Base-by-base conservation (phyloP, 1,140 invertebrate species). In the Scaptomyza graminum region DNA sequence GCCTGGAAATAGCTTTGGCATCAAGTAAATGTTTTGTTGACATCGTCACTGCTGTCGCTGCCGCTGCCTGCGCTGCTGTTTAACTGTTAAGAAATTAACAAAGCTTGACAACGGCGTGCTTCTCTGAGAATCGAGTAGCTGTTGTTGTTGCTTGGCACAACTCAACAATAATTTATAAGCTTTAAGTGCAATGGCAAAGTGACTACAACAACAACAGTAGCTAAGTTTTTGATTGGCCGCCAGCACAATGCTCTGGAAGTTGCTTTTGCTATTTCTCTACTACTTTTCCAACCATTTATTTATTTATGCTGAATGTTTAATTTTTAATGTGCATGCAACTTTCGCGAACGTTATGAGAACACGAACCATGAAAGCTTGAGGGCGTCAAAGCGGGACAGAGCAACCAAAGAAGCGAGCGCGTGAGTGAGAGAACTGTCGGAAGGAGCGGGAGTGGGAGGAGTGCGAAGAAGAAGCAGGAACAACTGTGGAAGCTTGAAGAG, bases 311-410 rank as follows among this genome's bases (percentile, higher is more conserved):
- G 75, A 76, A 70, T 88, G 83, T 76, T 87, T 82, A 88, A 88
- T 87, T 79, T 88, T 88, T 88, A 88, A 87, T 87, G 82, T 69
- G 79, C 83, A 79, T 87, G 82, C 82, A 87, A 83, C 71, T 79
- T 68, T 64, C 62, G 60, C 66, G 47, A 62, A 47, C 11, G 39
- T 70, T 63, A 63, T 63, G 66, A 69, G 63, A 44, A 56, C 54
- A 56, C 54, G 44, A 56, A 15, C 54, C 39, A 43, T 56, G n/a
- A 43, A 56, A 43, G 50, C 57, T 52, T 37, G n/a, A 13, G 65
- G 66, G 43, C 51, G 15, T n/a, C 31, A 31, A 41, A 46, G 7
- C 22, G 25, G 13, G 50, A 7, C 11, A 47, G 18, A 9, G 41
- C 13, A 43, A 55, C 37, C 9, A 6, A n/a, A 49, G 59, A 69